Percentiles rank a stretch among this genome's conserved stretches.
Evolutionary conservation across 2,113 vertebrate species (phyloP).

Genomic region (Bubalus kerabau): DNA sequence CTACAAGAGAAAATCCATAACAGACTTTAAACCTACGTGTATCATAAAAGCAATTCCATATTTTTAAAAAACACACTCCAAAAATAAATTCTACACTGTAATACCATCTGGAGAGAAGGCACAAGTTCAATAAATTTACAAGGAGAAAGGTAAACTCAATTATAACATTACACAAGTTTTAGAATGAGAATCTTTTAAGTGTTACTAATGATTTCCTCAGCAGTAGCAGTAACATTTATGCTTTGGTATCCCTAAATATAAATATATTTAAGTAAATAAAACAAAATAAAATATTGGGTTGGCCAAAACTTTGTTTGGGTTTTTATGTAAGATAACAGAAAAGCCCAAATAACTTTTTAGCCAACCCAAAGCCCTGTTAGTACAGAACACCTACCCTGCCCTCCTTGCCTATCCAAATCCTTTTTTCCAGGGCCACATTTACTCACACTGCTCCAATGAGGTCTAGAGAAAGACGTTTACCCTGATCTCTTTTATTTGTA

Average conservation of each 20-base stretch:
- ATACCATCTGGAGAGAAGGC: background rate
- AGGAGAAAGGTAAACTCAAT: background rate
- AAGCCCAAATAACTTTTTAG: background rate
- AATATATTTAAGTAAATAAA: background rate
- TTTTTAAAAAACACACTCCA: background rate
- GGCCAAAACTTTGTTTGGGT: background rate
- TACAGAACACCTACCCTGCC: background rate
- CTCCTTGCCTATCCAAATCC: background rate
- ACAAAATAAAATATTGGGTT: background rate
- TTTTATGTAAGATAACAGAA: background rate
- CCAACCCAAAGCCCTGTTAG: background rate
- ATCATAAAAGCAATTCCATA: background rate
- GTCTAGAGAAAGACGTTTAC: background rate
- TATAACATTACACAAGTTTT: conserved; percentile 1
- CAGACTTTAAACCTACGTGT: background rate
- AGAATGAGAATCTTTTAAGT: conserved; percentile 13
- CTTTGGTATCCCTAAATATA: conserved; percentile 25
- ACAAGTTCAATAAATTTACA: background rate
- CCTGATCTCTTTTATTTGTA: background rate
- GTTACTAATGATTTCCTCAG: conserved; percentile 20
- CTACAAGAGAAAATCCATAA: background rate
- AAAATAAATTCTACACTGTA: conserved; percentile 26
- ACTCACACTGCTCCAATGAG: background rate
- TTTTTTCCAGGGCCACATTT: background rate
- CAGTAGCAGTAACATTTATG: background rate